Evolutionary conservation across 2,888 invertebrate genomes (phyloP), one percentile per base, ranked within the genome.

Genomic region (Hoplodrina blanda): DNA sequence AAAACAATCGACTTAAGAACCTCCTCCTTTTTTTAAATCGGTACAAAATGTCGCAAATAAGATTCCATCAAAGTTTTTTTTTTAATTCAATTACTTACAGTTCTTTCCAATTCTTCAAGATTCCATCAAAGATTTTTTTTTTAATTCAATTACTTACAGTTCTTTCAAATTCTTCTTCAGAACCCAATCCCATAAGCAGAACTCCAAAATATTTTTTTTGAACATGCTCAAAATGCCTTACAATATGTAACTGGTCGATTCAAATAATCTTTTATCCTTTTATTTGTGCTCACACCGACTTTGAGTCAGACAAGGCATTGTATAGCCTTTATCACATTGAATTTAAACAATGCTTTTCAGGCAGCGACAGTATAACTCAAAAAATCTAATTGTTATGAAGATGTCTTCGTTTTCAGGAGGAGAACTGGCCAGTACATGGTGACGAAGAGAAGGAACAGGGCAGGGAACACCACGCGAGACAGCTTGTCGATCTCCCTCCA

Each of bases 401-500:
- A 91, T 6, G 93, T 91, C 79, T 96, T 96, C 0, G 97, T 97
- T 88, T 97, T 97, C 81, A 98, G 94, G 59, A 98, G 92, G 60
- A 98, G 93, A 73, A 98, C 97, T 0, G 98, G 98, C 98, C 98
- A 98, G 92, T 98, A 98, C 88, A 98, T 95, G 0, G 97, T 96
- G 64, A 97, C 97, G 90, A 98, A 98, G 20, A 98, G 96, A 20
- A 98, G 96, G 92, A 98, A 98, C n/a, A 98, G 90, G 19, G 97
- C 97, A 10, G 98, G 98, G 90, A 98, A 98, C 7, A 98, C 97
- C 61, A 97, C 96, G 62, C 98, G 96, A 5, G 98, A 98, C 5
- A 97, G 96, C 86, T 97, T 97, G 91, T 98, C 98, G 76, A 98
- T 98, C 94, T 98, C 97, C 66, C 97, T 96, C 97, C 98, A 98